These are phyloP conservation scores for Heliconius hewitsoni DNA, from an alignment of 1,140 invertebrate species.

Conservation along the genomic window DNA sequence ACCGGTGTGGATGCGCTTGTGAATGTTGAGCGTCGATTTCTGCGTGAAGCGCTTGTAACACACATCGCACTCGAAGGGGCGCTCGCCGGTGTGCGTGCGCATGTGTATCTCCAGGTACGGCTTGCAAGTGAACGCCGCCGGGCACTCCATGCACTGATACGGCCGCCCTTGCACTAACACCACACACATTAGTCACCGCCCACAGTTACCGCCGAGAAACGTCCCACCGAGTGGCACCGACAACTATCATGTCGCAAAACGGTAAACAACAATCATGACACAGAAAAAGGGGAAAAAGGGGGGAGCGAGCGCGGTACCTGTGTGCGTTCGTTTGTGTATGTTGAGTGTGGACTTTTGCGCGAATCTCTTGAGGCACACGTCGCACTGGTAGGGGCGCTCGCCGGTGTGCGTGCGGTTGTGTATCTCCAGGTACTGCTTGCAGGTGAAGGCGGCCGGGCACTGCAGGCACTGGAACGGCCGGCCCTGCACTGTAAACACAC, in stretches of 20 bases:
- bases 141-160: conserved; percentile 88
- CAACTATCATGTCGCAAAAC: conserved; percentile 49
- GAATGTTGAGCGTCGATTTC: conserved; percentile 89
- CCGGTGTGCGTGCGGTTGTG: conserved; percentile 72
- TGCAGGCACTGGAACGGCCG: conserved; percentile 86
- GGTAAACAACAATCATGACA: conserved; percentile 35
- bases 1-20: conserved; percentile 90
- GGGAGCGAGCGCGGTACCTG: conserved; percentile 66
- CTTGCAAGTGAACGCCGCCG: conserved; percentile 87
- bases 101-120: conserved; percentile 89
- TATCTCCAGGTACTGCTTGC: conserved; percentile 86
- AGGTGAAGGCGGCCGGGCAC: conserved; percentile 85
- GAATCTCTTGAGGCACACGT: conserved; percentile 85
- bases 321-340: conserved; percentile 89
- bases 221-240: conserved; percentile 70
- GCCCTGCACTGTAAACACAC: conserved; percentile 73
- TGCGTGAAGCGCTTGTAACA: conserved; percentile 86
- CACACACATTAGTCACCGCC: conserved; percentile 69
- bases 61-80: conserved; percentile 71
- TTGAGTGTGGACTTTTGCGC: conserved; percentile 87
- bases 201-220: conserved; percentile 81
- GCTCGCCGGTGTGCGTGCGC: conserved; percentile 11
- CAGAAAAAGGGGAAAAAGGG: neutral
- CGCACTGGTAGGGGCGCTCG: conserved; percentile 87
- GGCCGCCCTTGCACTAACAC: conserved; percentile 83